phyloP scores from a whole-genome alignment of 2,888 invertebrate species.

The Oconnorella tubifera region DNA sequence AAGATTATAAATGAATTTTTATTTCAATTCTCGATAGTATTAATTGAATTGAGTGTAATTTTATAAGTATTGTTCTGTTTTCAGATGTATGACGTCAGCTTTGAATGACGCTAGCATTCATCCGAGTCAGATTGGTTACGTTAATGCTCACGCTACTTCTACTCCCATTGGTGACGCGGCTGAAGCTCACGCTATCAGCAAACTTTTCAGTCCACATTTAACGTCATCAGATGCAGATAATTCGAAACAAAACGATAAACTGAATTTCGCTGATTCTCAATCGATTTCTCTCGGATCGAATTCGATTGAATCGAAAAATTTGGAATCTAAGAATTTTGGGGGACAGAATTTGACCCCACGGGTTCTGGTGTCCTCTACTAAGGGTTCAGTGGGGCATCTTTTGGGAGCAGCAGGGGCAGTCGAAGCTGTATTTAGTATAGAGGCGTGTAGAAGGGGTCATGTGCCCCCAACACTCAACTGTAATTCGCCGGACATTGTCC shows the following conservation, averaged over 20 bases:
- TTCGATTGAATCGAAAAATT: not conserved
- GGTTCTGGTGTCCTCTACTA: constrained; percentile 75
- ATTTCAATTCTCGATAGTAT: too few relatives aligned
- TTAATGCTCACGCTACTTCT: constrained; percentile 97
- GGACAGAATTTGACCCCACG: not conserved
- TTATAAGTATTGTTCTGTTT: too few relatives aligned
- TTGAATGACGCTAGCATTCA: constrained; percentile 68
- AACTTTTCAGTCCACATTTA: constrained; percentile 37
- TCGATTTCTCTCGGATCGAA: not conserved
- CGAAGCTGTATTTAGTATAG: constrained; percentile 79
- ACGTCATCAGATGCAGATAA: not conserved
- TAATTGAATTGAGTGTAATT: too few relatives aligned
- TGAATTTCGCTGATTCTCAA: not conserved
- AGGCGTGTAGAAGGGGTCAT: constrained; percentile 71
- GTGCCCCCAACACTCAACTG: constrained; percentile 88
- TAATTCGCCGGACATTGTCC: constrained; percentile 63
- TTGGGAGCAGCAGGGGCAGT: constrained; percentile 95
- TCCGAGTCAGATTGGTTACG: constrained; percentile 67
- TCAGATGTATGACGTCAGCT: constrained; percentile 60
- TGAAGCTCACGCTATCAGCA: constrained; percentile 47
- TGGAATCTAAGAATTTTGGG: not conserved
- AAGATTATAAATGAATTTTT: too few relatives aligned
- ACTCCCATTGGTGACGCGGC: constrained; percentile 82
- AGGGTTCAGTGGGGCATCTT: constrained; percentile 95
- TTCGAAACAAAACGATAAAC: constrained; percentile 43